Percentiles rank a stretch among this genome's conserved stretches.
These are phyloP conservation scores for Caradrina kadenii DNA, from an alignment of 2,888 invertebrate species.

Conservation along the genomic window DNA sequence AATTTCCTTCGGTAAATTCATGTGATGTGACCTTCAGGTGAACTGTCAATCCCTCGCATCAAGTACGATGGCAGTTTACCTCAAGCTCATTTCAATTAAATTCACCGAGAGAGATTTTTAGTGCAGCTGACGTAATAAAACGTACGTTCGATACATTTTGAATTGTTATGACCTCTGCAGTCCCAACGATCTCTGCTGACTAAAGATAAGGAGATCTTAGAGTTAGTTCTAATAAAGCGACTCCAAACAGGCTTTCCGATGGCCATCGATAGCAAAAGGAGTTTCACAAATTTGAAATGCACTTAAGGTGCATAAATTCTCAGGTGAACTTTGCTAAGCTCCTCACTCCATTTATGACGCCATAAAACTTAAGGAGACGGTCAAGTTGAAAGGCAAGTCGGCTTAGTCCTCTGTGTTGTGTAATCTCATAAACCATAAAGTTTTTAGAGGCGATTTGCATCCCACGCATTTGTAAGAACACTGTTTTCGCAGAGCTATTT, in stretches of 20 bases:
- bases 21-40: too few relatives aligned
- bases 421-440: conserved; percentile 43
- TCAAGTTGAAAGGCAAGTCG: conserved; percentile 49
- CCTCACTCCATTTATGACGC: conserved; percentile 40
- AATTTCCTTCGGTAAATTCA: too few relatives aligned
- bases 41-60: too few relatives aligned
- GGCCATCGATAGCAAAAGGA: conserved; percentile 2
- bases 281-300: conserved; percentile 9
- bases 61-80: too few relatives aligned
- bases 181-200: not conserved
- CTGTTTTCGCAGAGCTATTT: conserved; percentile 20
- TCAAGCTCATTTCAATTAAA: too few relatives aligned
- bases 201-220: not conserved
- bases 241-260: not conserved
- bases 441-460: conserved; percentile 41
- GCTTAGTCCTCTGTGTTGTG: conserved; percentile 33
- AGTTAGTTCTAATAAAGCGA: not conserved
- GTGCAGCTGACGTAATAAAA: not conserved
- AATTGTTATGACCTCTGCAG: not conserved
- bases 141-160: not conserved
- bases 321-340: conserved; percentile 25
- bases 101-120: not conserved
- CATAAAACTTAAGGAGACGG: conserved; percentile 48
- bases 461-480: conserved; percentile 28
- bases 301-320: conserved; percentile 5